These are phyloP conservation scores for Catharus fuscescens DNA, from an alignment of 2,113 vertebrate genomes.

Conservation along the genomic window DNA sequence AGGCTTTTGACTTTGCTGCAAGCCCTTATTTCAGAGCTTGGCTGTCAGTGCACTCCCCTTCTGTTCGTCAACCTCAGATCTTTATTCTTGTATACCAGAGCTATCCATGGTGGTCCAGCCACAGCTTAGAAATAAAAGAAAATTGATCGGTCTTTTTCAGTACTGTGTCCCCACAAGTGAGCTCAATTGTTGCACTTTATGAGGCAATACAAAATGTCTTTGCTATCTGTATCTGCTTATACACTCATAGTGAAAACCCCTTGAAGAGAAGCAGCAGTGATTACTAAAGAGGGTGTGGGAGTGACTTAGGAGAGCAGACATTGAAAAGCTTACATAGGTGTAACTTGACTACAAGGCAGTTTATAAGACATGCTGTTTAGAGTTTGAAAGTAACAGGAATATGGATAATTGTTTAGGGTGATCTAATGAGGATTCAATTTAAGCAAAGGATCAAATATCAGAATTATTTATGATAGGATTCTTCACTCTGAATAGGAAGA, in stretches of 20 bases:
- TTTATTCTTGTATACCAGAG: neutral
- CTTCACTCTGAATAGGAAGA: neutral
- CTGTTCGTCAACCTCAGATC: neutral
- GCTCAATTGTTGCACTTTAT: neutral
- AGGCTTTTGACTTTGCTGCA: neutral
- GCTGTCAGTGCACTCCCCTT: neutral
- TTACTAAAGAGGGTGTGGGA: neutral
- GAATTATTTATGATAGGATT: neutral
- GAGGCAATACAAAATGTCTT: neutral
- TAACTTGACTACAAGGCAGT: neutral
- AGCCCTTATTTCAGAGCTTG: neutral
- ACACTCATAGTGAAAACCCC: neutral
- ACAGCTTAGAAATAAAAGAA: neutral
- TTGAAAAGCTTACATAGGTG: neutral
- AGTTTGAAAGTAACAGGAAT: neutral
- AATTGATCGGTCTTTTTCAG: neutral
- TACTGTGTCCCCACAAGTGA: neutral
- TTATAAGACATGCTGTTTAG: neutral
- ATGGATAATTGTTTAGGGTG: neutral
- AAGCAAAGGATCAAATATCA: neutral
- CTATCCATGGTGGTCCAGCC: neutral
- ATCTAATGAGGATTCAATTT: neutral
- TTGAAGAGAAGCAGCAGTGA: neutral
- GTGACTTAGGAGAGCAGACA: neutral
- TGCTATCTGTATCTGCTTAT: neutral